Evolutionary conservation across 2,113 vertebrate genomes (phyloP).

Genomic region (Alligator mississippiensis): DNA sequence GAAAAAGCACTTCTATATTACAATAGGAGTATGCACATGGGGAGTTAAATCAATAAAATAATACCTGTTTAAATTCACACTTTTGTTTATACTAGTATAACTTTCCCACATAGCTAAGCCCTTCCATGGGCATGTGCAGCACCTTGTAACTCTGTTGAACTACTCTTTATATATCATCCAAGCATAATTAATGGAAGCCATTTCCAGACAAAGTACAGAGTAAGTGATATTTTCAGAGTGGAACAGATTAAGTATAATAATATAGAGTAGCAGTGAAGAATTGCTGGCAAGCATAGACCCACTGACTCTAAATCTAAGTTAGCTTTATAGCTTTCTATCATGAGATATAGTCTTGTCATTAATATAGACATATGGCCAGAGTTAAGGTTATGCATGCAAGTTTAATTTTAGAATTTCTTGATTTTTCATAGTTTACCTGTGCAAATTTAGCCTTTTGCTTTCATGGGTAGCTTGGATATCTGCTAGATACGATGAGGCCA

Average conservation of each 20-base stretch:
- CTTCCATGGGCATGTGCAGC: not conserved
- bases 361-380: not conserved
- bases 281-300: too few relatives aligned
- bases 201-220: not conserved
- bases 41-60: not conserved
- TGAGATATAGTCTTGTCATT: accelerated
- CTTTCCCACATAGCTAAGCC: not conserved
- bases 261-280: not conserved
- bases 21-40: not conserved
- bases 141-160: not conserved
- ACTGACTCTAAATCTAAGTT: not conserved
- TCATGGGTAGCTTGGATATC: not conserved
- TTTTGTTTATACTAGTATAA: not conserved
- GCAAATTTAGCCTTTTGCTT: not conserved
- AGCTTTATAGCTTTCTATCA: not conserved
- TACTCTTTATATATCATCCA: not conserved
- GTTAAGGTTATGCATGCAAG: not conserved
- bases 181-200: accelerated
- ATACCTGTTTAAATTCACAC: not conserved
- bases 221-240: not conserved
- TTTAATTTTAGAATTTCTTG: not conserved
- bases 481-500: not conserved
- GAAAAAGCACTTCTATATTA: not conserved
- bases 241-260: not conserved
- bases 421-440: not conserved